Evolutionary conservation across 2,797 vertebrate genomes (phyloP), one percentile per base, ranked within the genome.

Genomic region (Danionella dracula): DNA sequence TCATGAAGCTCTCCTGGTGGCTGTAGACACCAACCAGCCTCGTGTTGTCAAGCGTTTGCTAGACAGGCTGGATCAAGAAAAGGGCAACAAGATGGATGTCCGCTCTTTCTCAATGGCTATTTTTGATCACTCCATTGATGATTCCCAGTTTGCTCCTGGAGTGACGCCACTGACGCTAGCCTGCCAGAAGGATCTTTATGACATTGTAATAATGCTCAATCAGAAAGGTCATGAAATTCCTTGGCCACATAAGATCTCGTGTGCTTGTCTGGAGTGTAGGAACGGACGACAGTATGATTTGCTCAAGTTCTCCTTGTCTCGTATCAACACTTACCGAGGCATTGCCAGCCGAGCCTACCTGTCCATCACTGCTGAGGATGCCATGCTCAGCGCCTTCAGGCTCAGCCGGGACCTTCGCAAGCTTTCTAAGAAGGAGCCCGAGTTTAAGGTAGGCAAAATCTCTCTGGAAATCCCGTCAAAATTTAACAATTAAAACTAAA

Each of bases 251-350:
- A 90, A 89, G 21, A 90, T 95, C 58, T 96, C 94, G 76, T 95
- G 94, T 0, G 16, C 84, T 54, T 96, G 94, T 70, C 85, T 95
- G 13, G 92, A 95, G 81, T 96, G 94, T 74, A 89, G 88, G 34
- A 97, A 95, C 0, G 90, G 90, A 0, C 89, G 92, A 5, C 88
- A 90, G 74, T 96, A 93, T 0, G 93, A 96, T 80, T 84, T 96
- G 66, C 88, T 95, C 4, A 94, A 94, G 83, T 96, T 97, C 85
- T 97, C 94, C 0, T 76, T 97, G 70, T 96, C 93, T 4, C 91
- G 92, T 11, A 97, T 97, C 81, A 97, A 96, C 81, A 97, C 93
- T 3, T 95, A 95, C 78, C 88, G 90, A 2, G 94, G 94, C 70
- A 91, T 95, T 0, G 93, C 93, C 77, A 95, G 93, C 82, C 84